Evolutionary conservation across 2,797 vertebrate species (phyloP).

Genomic region (Adrianichthys oophorus): DNA sequence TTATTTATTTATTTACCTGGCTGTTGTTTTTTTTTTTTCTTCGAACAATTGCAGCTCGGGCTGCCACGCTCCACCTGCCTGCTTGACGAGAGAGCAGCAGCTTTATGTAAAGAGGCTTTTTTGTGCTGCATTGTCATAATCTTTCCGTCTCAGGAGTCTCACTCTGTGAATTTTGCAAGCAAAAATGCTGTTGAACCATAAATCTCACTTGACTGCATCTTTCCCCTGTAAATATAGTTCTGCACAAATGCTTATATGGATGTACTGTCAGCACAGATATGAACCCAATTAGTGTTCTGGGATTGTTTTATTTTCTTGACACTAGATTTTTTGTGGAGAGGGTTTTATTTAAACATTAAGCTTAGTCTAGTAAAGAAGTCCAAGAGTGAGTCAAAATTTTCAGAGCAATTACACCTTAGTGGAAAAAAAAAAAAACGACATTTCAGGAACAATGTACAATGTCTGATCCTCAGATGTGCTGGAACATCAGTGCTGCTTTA

Average conservation of each 20-base stretch:
- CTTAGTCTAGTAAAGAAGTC: no score
- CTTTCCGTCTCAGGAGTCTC: conserved; percentile 13
- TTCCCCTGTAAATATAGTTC: conserved; percentile 3
- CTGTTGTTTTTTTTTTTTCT: neutral
- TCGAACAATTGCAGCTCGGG: conserved; percentile 4
- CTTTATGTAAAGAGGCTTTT: conserved; percentile 20
- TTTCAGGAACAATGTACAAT: neutral
- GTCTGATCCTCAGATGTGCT: neutral
- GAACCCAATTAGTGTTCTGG: no score
- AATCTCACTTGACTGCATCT: conserved; percentile 10
- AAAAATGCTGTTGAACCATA: conserved; percentile 20
- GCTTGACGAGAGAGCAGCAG: conserved; percentile 17
- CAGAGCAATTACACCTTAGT: no score
- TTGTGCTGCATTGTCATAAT: conserved; percentile 11
- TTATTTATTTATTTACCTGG: conserved; percentile 9
- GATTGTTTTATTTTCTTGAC: neutral
- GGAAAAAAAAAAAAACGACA: neutral
- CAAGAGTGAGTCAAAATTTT: neutral
- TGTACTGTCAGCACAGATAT: no score
- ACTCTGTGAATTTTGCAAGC: conserved; percentile 24
- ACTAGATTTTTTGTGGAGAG: neutral
- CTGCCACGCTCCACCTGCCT: conserved; percentile 21
- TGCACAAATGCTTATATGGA: neutral
- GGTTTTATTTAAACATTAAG: neutral
- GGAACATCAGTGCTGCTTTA: no score